phyloP scores from a whole-genome alignment of 2,888 invertebrate genomes.

The Yponomeuta cagnagella region DNA sequence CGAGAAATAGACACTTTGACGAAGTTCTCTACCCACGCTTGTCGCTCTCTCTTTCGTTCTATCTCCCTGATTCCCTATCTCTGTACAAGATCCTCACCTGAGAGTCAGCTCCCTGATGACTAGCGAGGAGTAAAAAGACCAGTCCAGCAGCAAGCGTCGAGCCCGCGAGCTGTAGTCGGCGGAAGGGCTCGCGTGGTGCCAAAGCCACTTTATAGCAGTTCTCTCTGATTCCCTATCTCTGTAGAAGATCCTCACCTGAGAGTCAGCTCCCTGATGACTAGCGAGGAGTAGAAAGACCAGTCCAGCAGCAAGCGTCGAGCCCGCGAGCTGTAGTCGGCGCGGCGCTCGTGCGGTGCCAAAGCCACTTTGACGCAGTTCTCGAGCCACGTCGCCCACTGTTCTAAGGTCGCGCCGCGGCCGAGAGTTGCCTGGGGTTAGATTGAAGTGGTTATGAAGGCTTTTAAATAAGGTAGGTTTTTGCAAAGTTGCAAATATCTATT shows the following conservation, averaged over 20 bases:
- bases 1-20: too few relatives aligned
- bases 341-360: constrained; percentile 90
- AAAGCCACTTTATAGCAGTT: constrained; percentile 92
- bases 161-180: constrained; percentile 89
- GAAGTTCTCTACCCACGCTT: too few relatives aligned
- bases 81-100: constrained; percentile 42
- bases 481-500: too few relatives aligned
- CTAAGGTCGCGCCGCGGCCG: constrained; percentile 93
- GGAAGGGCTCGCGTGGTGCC: constrained; percentile 76
- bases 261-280: constrained; percentile 98
- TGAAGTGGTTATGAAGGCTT: not conserved
- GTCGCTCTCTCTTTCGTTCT: too few relatives aligned
- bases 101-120: constrained; percentile 96
- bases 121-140: constrained; percentile 99
- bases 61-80: not conserved
- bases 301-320: constrained; percentile 96
- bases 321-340: constrained; percentile 87
- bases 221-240: constrained; percentile 72
- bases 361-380: constrained; percentile 94
- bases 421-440: constrained; percentile 77
- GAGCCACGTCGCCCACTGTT: constrained; percentile 99
- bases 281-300: constrained; percentile 99
- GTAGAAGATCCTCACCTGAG: constrained; percentile 79
- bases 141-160: constrained; percentile 95
- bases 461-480: too few relatives aligned